phyloP scores from a whole-genome alignment of 2,888 invertebrate species.

The Tetramorium bicarinatum region DNA sequence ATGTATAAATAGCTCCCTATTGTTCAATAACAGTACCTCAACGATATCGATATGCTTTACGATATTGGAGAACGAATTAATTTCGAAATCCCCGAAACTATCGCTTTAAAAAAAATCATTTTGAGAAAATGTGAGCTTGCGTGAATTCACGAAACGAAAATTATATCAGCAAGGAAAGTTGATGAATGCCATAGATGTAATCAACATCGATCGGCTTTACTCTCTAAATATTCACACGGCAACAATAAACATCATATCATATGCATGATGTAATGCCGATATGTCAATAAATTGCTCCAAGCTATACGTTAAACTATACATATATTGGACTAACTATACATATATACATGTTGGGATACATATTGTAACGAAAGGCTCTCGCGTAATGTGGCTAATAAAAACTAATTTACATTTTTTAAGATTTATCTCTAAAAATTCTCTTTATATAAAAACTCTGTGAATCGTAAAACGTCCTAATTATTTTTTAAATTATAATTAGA shows the following conservation, averaged over 20 bases:
- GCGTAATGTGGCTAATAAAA: background rate
- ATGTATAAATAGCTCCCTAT: slow-evolving; percentile 12
- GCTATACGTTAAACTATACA: background rate
- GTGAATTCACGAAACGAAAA: background rate
- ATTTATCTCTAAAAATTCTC: background rate
- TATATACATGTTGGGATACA: background rate
- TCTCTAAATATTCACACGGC: slow-evolving; percentile 8
- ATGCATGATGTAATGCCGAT: background rate
- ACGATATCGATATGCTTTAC: background rate
- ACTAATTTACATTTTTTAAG: background rate
- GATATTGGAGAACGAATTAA: background rate
- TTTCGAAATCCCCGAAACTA: background rate
- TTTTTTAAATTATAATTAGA: background rate
- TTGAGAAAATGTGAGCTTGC: background rate
- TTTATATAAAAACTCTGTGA: background rate
- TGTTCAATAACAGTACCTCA: background rate
- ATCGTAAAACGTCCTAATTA: background rate
- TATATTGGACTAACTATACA: background rate
- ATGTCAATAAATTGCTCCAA: slow-evolving; percentile 11
- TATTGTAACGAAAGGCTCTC: background rate
- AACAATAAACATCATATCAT: slow-evolving; percentile 14
- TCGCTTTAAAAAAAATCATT: background rate
- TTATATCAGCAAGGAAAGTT: background rate
- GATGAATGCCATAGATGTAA: background rate
- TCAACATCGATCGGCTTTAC: background rate